A percentile compares a stretch with the other conserved stretches of the same genome.
Conservation (phyloP, 2,888 invertebrate genomes). For the Sarcophaga subvicina region DNA sequence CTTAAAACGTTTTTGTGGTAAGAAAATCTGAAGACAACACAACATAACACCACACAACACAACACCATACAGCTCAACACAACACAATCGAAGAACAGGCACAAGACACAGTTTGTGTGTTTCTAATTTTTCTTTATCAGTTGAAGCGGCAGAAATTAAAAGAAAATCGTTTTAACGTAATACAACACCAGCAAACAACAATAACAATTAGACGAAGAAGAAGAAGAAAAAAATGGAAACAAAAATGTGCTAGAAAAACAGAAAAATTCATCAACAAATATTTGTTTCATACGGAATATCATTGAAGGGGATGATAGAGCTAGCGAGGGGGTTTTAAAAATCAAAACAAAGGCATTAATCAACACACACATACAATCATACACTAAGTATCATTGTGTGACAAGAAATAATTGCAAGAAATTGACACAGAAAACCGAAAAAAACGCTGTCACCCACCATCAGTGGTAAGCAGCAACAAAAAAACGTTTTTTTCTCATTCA, state of each 20-base stretch:
- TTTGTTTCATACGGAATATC: background rate
- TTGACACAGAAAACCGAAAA: background rate
- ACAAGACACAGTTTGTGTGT: slow-evolving; percentile 50
- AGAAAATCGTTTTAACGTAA: slow-evolving; percentile 43
- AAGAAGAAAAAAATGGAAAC: slow-evolving; percentile 3
- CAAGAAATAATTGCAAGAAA: slow-evolving; percentile 52
- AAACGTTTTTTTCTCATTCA: slow-evolving; percentile 45
- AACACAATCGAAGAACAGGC: background rate
- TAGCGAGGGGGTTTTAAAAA: background rate
- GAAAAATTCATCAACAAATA: slow-evolving; percentile 57
- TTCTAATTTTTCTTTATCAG: slow-evolving; percentile 56
- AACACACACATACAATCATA: background rate
- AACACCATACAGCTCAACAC: background rate
- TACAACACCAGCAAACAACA: slow-evolving; percentile 52
- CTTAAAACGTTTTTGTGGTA: slow-evolving; percentile 76
- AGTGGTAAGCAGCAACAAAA: slow-evolving; percentile 6
- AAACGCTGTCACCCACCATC: background rate
- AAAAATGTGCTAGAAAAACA: slow-evolving; percentile 20
- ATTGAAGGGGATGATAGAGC: background rate
- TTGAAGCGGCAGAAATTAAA: slow-evolving; percentile 64
- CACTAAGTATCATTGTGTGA: slow-evolving; percentile 16
- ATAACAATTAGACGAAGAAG: background rate
- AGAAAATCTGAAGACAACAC: slow-evolving; percentile 50
- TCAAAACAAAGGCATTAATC: slow-evolving; percentile 1
- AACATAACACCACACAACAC: background rate